Evolutionary conservation across 2,888 invertebrate genomes (phyloP), one percentile per base, ranked within the genome.

Genomic region (Oasisia sp.): DNA sequence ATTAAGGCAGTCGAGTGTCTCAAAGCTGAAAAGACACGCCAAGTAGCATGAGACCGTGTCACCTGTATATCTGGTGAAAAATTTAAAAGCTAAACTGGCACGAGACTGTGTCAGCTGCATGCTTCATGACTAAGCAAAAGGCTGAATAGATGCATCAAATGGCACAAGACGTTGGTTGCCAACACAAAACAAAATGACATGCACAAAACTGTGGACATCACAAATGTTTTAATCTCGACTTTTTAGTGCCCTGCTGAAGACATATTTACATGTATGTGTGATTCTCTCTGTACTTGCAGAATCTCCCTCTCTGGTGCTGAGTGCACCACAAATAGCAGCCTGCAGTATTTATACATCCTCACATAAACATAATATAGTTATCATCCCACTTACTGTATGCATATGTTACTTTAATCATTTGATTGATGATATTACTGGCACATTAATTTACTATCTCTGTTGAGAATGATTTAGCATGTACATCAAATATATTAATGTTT

Each of bases 1-100:
- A 97, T 97, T 95, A 98, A 98, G 95, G 99, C 98, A 91, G 99
- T 99, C 2, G 94, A 94, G 58, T 94, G 95, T 92, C 93, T 95
- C 12, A 90, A 90, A 7, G n/a, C n/a, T 19, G 14, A 74, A 74
- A 19, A 74, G n/a, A 74, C 74, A 74, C 74, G n/a, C 19, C 74
- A 74, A 74, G 74, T 74, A 27, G 74, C 74, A 74, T 74, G 74
- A 74, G 74, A 74, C 74, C 74, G 5, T 74, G 74, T 27, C n/a
- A 74, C 74, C 74, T 27, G 74, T 7, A 27, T 74, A 74, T 27
- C 27, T 74, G 74, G 27, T 74, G 74, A 74, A 19, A 27, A 8
- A 32, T 32, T 19, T 8, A 90, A 0, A 90, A 32, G 90, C 32
- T 44, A 32, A 74, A n/a, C 7, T 27, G 74, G 74, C 74, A 74